These are phyloP conservation scores for Cenopis cana DNA, from an alignment of 2,888 invertebrate species.

Conservation along the genomic window DNA sequence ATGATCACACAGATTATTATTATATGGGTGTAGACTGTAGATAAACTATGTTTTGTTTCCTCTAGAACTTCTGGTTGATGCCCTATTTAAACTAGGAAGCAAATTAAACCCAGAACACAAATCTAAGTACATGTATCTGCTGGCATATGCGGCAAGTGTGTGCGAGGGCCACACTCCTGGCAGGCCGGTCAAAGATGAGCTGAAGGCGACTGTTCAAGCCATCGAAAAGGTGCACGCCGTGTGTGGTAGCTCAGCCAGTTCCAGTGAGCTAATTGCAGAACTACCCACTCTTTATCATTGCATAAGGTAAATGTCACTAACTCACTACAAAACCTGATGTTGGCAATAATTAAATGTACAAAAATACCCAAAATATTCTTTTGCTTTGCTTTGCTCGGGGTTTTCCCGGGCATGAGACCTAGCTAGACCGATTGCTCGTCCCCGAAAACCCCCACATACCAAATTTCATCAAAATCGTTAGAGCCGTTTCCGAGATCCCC, in stretches of 20 bases:
- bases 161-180: constrained; percentile 89
- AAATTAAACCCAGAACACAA: constrained; percentile 98
- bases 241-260: constrained; percentile 95
- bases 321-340: neutral
- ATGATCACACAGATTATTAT: no score
- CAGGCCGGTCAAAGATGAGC: constrained; percentile 94
- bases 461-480: no score
- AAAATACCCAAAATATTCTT: no score
- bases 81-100: constrained; percentile 96
- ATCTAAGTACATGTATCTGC: constrained; percentile 96
- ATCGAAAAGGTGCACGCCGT: constrained; percentile 96
- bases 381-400: no score
- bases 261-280: constrained; percentile 97
- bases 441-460: no score
- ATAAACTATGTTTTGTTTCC: constrained; percentile 8
- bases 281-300: constrained; percentile 95
- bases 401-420: no score
- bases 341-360: neutral
- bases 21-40: no score
- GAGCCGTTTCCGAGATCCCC: no score
- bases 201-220: constrained; percentile 95
- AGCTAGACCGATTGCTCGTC: no score
- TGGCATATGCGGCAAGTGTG: constrained; percentile 98
- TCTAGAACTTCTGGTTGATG: constrained; percentile 94
- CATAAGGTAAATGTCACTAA: constrained; percentile 88